Base-by-base conservation (phyloP, 2,888 invertebrate species). In the Corbicula japonica region DNA sequence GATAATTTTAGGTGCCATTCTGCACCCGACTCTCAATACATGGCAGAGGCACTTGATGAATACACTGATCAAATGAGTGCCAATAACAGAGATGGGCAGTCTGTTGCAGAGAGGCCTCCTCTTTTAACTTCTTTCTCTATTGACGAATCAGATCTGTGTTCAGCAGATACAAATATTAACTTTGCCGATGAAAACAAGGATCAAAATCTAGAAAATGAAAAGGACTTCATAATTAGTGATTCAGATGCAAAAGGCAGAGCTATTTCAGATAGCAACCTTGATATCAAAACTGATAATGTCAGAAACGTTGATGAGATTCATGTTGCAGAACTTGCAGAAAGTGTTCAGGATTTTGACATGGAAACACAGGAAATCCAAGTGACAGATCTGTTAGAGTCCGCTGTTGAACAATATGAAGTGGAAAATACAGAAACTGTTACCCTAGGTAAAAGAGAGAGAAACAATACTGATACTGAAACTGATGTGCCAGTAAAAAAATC, bases 1-100 rank as follows among this genome's bases (percentile, higher is more conserved):
- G 87, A 87, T 71, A 86, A 87, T n/a, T 82, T 82, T 32, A 76
- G 88, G 54, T 83, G 88, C 34, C 88, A 88, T 66, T 90, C 90
- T 23, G 88, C 87, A 30, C 91, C 91, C 18, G 86, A 85, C 34
- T 89, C 89, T 41, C 86, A 87, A 21, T 70, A 79, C 35, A 80
- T 88, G 61, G 88, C 82, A 6, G 56, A 76, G 58, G 88, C 86
- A n/a, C 80, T 88, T 61, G 89, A 88, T 56, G 75, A 84, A 48
- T 88, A 85, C 54, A 65, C 75, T 10, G 58, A 74, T 15, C 48
- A 73, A 56, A 80, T 83, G 63, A 54, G 74, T 35, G 66, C 61
- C 21, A 62, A 60, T 21, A 23, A 32, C 1, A 4, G 62, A 34
- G n/a, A 23, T 28, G 28, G 35, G 12, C 6, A 21, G 18, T 32